Evolutionary conservation across 1,140 invertebrate species (phyloP).

Genomic region (Leptinotarsa undecemlineata): DNA sequence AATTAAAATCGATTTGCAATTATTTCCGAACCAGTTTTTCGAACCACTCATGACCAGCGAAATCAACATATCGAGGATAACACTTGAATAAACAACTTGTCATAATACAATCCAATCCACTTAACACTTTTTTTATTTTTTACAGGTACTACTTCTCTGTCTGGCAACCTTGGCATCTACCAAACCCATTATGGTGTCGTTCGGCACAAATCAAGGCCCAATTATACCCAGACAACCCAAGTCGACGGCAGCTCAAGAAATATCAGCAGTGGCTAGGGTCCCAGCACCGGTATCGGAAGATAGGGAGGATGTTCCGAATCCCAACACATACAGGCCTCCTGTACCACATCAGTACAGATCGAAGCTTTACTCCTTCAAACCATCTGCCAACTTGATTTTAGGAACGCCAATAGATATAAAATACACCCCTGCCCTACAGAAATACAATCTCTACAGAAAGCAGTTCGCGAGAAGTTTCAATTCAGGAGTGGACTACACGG

Average conservation of each 20-base stretch:
- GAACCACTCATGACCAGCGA: background rate
- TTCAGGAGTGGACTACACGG: slow-evolving; percentile 46
- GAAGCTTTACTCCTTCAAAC: slow-evolving; percentile 46
- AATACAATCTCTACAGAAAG: slow-evolving; percentile 44
- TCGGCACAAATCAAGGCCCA: slow-evolving; percentile 49
- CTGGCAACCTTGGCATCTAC: slow-evolving; percentile 32
- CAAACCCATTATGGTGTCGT: slow-evolving; percentile 50
- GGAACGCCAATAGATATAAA: slow-evolving; percentile 50
- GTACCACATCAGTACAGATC: slow-evolving; percentile 51
- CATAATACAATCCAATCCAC: background rate
- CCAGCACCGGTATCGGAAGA: slow-evolving; percentile 52
- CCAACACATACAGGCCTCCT: slow-evolving; percentile 45
- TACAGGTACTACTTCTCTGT: slow-evolving; percentile 34
- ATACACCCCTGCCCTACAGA: slow-evolving; percentile 43
- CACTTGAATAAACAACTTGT: background rate
- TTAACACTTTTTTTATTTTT: slow-evolving; percentile 22
- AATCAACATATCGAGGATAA: background rate
- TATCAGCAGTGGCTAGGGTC: slow-evolving; percentile 31
- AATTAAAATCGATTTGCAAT: background rate
- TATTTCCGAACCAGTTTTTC: background rate
- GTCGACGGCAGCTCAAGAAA: slow-evolving; percentile 32
- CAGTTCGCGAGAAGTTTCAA: slow-evolving; percentile 34
- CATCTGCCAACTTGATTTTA: slow-evolving; percentile 47
- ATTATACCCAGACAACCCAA: slow-evolving; percentile 43
- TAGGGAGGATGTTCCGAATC: slow-evolving; percentile 50